A percentile compares a stretch with the other conserved stretches of the same genome.
These are phyloP conservation scores for Borostomias antarcticus DNA, from an alignment of 2,797 vertebrate species.

Conservation along the genomic window DNA sequence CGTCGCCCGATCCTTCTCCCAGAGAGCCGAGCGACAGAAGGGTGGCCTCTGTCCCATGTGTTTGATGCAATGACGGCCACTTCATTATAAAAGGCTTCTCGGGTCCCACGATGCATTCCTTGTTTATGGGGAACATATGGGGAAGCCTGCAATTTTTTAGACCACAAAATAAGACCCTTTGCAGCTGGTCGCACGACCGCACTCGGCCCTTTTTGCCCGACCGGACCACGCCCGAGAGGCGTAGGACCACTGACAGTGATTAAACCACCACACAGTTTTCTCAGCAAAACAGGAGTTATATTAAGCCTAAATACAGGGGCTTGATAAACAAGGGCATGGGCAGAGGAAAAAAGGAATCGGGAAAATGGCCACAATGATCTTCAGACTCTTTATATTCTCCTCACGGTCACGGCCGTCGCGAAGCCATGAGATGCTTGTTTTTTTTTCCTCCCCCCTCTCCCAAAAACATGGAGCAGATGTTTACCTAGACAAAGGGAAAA, in stretches of 20 bases:
- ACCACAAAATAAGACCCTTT: slow-evolving; percentile 86
- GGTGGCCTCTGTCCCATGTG: slow-evolving; percentile 59
- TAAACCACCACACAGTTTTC: slow-evolving; percentile 83
- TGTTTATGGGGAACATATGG: slow-evolving; percentile 79
- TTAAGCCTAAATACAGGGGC: slow-evolving; percentile 89
- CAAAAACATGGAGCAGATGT: slow-evolving; percentile 80
- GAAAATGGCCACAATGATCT: slow-evolving; percentile 76
- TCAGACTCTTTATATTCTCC: slow-evolving; percentile 76
- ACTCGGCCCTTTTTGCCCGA: slow-evolving; percentile 73
- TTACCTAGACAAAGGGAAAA: slow-evolving; percentile 76
- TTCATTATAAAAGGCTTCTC: slow-evolving; percentile 81
- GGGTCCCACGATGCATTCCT: slow-evolving; percentile 84
- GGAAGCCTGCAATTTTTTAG: slow-evolving; percentile 83
- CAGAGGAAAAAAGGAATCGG: slow-evolving; percentile 72
- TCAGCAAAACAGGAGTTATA: slow-evolving; percentile 87
- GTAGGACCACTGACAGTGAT: slow-evolving; percentile 82
- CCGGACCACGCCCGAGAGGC: slow-evolving; percentile 79
- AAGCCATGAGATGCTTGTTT: slow-evolving; percentile 70
- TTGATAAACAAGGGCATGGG: slow-evolving; percentile 83
- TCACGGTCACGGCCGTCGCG: slow-evolving; percentile 73
- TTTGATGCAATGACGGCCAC: slow-evolving; percentile 83
- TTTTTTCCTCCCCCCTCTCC: no score
- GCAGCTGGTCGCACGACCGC: slow-evolving; percentile 81
- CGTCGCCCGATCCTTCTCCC: slow-evolving; percentile 42
- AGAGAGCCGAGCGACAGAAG: slow-evolving; percentile 50